phyloP scores from a whole-genome alignment of 2,888 invertebrate species.

The Ecdyonurus torrentis region DNA sequence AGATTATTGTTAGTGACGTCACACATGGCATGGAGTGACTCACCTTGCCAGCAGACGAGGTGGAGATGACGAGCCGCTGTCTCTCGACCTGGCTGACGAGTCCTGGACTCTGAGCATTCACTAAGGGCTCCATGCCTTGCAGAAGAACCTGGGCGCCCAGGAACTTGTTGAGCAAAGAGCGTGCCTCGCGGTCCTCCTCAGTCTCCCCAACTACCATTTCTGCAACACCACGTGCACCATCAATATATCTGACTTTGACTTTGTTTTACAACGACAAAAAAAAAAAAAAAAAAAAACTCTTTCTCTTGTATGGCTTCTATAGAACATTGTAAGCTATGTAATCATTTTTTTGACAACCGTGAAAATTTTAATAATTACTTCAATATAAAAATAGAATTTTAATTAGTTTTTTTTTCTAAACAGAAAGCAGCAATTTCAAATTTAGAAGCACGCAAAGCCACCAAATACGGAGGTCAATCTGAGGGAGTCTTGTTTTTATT shows the following conservation, averaged over 20 bases:
- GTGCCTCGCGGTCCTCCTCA: slow-evolving; percentile 50
- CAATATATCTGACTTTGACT: background rate
- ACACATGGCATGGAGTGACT: too few species aligned
- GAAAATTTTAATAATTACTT: too few species aligned
- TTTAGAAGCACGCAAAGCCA: too few species aligned
- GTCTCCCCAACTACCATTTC: slow-evolving; percentile 48
- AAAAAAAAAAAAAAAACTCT: background rate
- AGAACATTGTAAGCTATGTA: background rate
- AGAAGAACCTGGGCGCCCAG: slow-evolving; percentile 65
- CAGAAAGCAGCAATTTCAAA: too few species aligned
- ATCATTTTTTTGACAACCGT: too few species aligned
- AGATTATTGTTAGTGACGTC: too few species aligned
- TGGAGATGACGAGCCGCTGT: slow-evolving; percentile 15
- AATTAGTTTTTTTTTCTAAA: too few species aligned
- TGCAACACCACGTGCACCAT: slow-evolving; percentile 19
- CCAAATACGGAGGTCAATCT: too few species aligned
- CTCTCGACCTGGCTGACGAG: slow-evolving; percentile 21
- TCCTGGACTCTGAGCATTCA: slow-evolving; percentile 18
- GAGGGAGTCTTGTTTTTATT: too few species aligned
- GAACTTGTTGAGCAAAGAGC: slow-evolving; percentile 65
- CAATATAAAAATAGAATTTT: too few species aligned
- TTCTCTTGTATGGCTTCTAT: background rate
- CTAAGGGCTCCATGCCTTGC: slow-evolving; percentile 49
- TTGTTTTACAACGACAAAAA: background rate
- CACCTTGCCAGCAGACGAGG: too few species aligned